Conservation (phyloP, 2,113 vertebrate species). For the Microcebus murinus region DNA sequence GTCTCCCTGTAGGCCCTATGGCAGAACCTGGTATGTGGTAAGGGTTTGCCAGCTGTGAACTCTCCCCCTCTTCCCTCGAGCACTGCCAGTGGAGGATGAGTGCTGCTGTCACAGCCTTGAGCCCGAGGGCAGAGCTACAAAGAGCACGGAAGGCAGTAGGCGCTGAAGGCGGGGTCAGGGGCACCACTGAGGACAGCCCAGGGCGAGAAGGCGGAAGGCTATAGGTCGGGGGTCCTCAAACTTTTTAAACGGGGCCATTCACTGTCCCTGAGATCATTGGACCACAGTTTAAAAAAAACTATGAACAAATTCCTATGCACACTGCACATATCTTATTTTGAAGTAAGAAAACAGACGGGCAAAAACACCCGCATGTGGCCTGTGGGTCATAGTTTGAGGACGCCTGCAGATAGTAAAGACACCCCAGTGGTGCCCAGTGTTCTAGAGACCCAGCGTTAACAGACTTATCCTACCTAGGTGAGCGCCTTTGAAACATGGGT, state of each 20-base stretch:
- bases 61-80: neutral
- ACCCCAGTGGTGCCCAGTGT: rapidly evolving
- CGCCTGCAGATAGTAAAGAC: rapidly evolving
- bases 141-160: neutral
- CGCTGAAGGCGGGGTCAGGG: too few species aligned
- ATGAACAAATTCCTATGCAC: too few species aligned
- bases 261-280: too few species aligned
- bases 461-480: neutral
- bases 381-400: too few species aligned
- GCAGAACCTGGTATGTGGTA: neutral
- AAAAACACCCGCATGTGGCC: too few species aligned
- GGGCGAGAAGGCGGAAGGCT: rapidly evolving
- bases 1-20: neutral
- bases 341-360: too few species aligned
- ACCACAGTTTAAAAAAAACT: too few species aligned
- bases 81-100: neutral
- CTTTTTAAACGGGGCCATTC: too few species aligned
- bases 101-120: too few species aligned
- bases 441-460: neutral
- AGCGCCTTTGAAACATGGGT: neutral
- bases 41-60: neutral
- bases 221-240: too few species aligned
- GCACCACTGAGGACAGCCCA: neutral
- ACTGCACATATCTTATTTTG: too few species aligned
- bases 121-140: too few species aligned